A percentile compares a stretch with the other conserved stretches of the same genome.
Evolutionary conservation across 2,888 invertebrate genomes (phyloP).

Genomic region (Helleia helle): DNA sequence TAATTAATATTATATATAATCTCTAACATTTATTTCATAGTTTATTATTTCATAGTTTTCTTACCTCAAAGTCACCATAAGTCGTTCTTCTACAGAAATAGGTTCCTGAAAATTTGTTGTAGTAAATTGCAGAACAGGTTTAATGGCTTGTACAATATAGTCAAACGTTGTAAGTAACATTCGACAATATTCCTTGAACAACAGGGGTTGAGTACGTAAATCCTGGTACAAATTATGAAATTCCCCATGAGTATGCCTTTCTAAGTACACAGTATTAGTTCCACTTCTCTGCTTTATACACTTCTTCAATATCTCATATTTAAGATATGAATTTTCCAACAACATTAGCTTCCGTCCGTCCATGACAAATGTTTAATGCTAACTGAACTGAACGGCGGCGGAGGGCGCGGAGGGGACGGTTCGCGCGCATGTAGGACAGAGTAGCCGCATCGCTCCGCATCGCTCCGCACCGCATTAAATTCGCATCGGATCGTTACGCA

Average conservation of each 20-base stretch:
- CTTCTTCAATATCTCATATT: conserved; percentile 7
- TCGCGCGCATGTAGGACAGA: conserved; percentile 16
- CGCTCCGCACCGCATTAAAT: conserved; percentile 15
- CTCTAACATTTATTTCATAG: too few relatives aligned
- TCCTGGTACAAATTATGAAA: conserved; percentile 19
- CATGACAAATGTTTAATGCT: conserved; percentile 16
- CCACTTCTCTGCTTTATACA: conserved; percentile 13
- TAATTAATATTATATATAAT: conserved; percentile 15
- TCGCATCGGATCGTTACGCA: conserved; percentile 16
- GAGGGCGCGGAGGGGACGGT: conserved; percentile 12
- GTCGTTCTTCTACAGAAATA: conserved; percentile 22
- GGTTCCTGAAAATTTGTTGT: conserved; percentile 20
- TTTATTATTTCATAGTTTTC: conserved; percentile 17
- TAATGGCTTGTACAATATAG: conserved; percentile 18
- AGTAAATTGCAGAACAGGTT: conserved; percentile 19
- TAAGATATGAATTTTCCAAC: conserved; percentile 17
- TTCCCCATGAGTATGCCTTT: conserved; percentile 19
- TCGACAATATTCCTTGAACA: too few relatives aligned
- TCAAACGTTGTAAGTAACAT: conserved; percentile 11
- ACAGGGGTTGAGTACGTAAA: conserved; percentile 19
- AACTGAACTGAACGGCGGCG: too few relatives aligned
- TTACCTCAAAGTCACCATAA: conserved; percentile 22
- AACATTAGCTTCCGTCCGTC: conserved; percentile 15
- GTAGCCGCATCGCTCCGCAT: conserved; percentile 15
- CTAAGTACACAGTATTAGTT: conserved; percentile 16